These are phyloP conservation scores for Cyanistes caeruleus DNA, from an alignment of 2,113 vertebrate species.

Conservation along the genomic window DNA sequence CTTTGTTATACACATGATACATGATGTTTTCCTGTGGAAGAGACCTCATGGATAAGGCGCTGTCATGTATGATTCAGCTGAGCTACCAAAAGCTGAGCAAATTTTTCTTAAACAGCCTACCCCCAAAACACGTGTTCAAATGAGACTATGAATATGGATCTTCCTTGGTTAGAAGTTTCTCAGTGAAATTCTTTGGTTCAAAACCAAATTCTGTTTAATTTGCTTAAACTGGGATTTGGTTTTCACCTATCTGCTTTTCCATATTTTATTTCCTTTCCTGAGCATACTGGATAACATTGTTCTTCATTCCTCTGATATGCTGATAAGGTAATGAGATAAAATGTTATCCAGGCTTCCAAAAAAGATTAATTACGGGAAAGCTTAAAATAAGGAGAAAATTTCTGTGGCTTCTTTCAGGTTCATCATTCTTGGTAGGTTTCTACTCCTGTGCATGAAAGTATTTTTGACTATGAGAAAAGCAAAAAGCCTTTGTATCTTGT, in stretches of 20 bases:
- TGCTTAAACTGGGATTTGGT: not conserved
- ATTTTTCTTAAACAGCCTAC: not conserved
- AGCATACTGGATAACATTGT: not conserved
- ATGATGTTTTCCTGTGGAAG: not conserved
- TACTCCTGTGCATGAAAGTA: not conserved
- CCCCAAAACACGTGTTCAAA: rapidly evolving
- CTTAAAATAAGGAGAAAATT: not conserved
- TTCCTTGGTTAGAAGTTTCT: not conserved
- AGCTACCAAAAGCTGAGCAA: not conserved
- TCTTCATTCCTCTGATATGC: not conserved
- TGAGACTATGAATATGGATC: not conserved
- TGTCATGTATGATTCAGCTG: not conserved
- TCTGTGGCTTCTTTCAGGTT: not conserved
- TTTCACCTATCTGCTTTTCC: not conserved
- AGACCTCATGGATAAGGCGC: not conserved
- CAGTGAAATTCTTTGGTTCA: not conserved
- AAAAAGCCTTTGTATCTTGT: not conserved
- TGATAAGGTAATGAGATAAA: not conserved
- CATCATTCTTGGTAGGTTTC: not conserved
- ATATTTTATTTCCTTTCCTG: not conserved
- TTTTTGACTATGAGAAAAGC: not conserved
- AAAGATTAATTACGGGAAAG: not conserved
- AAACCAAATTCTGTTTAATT: not conserved
- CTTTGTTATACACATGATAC: not conserved
- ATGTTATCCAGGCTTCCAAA: not conserved